Evolutionary conservation across 2,113 vertebrate genomes (phyloP).

Genomic region (Nannobrachium achirus): DNA sequence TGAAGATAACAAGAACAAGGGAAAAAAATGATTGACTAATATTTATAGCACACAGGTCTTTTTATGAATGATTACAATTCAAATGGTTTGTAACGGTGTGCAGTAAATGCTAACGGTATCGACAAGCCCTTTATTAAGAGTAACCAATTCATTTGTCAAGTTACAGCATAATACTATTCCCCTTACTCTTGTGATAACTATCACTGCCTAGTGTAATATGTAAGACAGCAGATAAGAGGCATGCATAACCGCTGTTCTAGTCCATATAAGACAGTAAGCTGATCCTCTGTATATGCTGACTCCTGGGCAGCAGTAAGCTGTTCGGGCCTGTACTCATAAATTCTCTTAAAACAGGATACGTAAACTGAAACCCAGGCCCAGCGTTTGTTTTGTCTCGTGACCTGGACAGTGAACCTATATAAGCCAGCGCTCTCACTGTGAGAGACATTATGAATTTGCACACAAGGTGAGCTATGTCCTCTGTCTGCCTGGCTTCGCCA

Average conservation of each 20-base stretch:
- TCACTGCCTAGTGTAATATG: neutral
- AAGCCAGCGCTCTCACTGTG: conserved; percentile 40
- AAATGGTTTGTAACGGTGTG: neutral
- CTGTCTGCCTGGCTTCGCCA: conserved; percentile 33
- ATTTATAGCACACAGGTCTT: neutral
- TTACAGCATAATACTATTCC: neutral
- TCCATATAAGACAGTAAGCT: neutral
- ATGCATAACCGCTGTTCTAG: no score
- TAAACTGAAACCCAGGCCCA: conserved; percentile 4
- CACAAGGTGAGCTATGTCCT: conserved; percentile 37
- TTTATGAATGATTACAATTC: no score
- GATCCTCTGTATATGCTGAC: neutral
- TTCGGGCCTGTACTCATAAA: neutral
- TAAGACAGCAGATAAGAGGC: neutral
- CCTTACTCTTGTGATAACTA: neutral
- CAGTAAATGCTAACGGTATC: neutral
- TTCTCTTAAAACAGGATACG: neutral
- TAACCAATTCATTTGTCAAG: neutral
- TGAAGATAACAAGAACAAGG: conserved; percentile 51
- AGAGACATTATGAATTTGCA: conserved; percentile 40
- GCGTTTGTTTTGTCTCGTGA: conserved; percentile 69
- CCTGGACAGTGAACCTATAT: conserved; percentile 35
- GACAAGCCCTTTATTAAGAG: neutral
- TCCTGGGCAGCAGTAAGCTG: neutral
- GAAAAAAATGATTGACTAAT: conserved; percentile 6